Conservation (phyloP, 1,140 invertebrate species). For the Drosophila pseudoobscura region DNA sequence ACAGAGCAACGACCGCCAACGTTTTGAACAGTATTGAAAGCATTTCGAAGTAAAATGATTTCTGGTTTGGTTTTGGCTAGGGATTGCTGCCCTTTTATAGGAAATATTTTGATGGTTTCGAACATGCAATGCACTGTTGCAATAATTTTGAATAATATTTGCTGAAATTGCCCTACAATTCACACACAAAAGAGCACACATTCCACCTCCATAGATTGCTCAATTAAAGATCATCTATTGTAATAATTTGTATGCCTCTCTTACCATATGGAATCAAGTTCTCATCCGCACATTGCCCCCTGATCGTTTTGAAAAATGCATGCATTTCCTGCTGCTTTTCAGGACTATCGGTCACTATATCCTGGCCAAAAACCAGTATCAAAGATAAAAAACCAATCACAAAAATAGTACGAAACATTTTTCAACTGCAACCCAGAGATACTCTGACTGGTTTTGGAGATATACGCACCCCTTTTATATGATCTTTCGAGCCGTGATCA, state of each 20-base stretch:
- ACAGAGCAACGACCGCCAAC: constrained; percentile 6
- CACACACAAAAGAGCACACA: constrained; percentile 29
- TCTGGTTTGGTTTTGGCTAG: not conserved
- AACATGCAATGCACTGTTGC: constrained; percentile 47
- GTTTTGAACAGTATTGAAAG: constrained; percentile 9
- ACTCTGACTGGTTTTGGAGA: not conserved
- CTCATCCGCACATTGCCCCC: constrained; percentile 53
- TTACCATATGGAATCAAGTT: constrained; percentile 60
- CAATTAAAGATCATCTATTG: constrained; percentile 18
- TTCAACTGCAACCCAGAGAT: constrained; percentile 1
- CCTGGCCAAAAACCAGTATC: constrained; percentile 22
- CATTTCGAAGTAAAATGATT: constrained; percentile 38
- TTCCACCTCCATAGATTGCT: constrained; percentile 3
- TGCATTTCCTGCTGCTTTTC: constrained; percentile 50
- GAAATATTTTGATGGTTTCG: constrained; percentile 9
- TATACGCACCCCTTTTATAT: constrained; percentile 33
- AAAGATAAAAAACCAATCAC: constrained; percentile 5
- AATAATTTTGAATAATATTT: constrained; percentile 30
- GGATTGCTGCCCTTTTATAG: constrained; percentile 13
- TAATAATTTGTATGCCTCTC: not conserved
- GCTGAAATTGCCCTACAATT: constrained; percentile 38
- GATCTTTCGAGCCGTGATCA: not conserved
- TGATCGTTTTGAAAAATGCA: constrained; percentile 30
- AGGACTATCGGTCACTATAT: constrained; percentile 45
- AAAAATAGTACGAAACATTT: constrained; percentile 35